These are phyloP conservation scores for Muscidifurax raptorellus DNA, from an alignment of 1,140 invertebrate genomes.

Conservation along the genomic window DNA sequence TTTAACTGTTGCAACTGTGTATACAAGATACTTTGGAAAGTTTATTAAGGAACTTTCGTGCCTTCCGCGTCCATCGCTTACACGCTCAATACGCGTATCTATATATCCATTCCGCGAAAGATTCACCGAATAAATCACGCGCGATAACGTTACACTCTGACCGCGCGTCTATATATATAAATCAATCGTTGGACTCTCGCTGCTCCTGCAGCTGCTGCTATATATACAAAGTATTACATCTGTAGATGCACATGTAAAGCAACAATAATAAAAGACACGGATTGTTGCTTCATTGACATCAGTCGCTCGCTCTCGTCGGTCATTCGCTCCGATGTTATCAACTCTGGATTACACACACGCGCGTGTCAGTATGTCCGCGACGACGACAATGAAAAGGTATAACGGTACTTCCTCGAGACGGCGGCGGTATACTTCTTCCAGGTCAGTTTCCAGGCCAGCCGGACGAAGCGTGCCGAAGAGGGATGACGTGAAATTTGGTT, in stretches of 20 bases:
- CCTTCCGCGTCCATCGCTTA: not conserved
- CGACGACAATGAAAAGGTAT: slow-evolving; percentile 31
- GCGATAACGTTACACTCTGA: not conserved
- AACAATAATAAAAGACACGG: not conserved
- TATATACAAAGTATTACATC: not conserved
- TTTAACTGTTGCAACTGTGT: no score
- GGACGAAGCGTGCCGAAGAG: not conserved
- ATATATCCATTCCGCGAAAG: not conserved
- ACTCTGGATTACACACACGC: not conserved
- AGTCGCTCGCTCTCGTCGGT: not conserved
- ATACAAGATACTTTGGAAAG: not conserved
- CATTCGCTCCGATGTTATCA: not conserved
- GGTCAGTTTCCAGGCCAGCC: slow-evolving; percentile 49
- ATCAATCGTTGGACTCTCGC: not conserved
- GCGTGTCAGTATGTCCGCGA: not conserved
- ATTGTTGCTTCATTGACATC: not conserved
- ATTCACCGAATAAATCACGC: not conserved
- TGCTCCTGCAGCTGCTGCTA: not conserved
- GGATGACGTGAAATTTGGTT: not conserved
- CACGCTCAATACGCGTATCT: not conserved
- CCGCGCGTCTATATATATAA: not conserved
- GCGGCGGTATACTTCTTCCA: slow-evolving; percentile 2
- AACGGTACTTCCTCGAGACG: slow-evolving; percentile 28
- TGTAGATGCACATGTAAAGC: not conserved
- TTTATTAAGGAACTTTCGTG: not conserved